Evolutionary conservation across 2,797 vertebrate species (phyloP).

Genomic region (Falco peregrinus): DNA sequence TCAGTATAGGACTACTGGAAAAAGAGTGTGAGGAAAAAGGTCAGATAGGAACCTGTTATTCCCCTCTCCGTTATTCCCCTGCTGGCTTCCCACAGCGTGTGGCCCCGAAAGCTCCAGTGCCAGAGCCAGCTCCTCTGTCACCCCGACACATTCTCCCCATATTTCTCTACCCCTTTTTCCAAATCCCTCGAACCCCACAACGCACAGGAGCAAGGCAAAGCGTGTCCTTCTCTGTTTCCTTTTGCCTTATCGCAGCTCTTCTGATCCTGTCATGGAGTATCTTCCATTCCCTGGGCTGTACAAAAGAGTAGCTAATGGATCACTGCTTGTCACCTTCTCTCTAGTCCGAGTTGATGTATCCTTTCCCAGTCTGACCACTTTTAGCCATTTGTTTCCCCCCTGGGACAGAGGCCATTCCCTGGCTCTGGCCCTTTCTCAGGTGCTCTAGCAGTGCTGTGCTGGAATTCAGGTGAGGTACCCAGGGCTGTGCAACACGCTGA

Average conservation of each 20-base stretch:
- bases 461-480: background rate
- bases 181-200: background rate
- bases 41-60: too few species aligned
- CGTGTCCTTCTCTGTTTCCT: background rate
- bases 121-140: background rate
- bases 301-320: background rate
- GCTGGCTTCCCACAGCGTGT: accelerated
- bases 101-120: background rate
- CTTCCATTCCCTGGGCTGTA: background rate
- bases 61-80: background rate
- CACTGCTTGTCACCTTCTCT: background rate
- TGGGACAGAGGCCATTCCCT: background rate
- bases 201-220: background rate
- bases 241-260: background rate
- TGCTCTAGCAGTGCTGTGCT: too few species aligned
- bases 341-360: background rate
- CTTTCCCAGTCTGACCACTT: background rate
- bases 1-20: background rate
- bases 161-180: background rate
- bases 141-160: too few species aligned
- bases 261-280: background rate
- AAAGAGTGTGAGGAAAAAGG: background rate
- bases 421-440: background rate
- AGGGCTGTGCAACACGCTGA: background rate
- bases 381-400: background rate